These are phyloP conservation scores for Cavia aperea DNA, from an alignment of 2,113 vertebrate genomes.

Conservation along the genomic window DNA sequence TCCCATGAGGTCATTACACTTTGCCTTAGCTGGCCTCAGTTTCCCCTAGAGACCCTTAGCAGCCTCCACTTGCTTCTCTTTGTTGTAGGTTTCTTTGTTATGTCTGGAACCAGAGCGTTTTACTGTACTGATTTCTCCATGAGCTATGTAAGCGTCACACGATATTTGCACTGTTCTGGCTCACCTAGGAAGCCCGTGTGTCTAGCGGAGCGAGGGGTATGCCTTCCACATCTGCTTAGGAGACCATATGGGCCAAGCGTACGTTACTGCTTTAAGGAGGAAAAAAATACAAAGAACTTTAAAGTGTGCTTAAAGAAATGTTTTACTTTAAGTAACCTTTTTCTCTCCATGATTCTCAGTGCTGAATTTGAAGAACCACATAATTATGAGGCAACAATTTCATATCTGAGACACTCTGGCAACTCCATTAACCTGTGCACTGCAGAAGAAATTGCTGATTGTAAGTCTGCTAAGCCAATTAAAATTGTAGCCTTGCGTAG, in stretches of 20 bases:
- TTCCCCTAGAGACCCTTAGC: background rate
- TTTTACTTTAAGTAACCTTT: constrained; percentile 27
- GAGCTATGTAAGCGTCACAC: background rate
- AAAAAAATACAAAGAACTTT: constrained; percentile 12
- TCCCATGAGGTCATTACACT: background rate
- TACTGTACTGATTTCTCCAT: background rate
- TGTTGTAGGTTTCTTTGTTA: background rate
- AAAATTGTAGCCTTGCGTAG: background rate
- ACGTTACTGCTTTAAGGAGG: background rate
- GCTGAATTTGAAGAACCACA: constrained; percentile 69
- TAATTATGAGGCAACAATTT: constrained; percentile 69
- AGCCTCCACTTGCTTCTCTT: background rate
- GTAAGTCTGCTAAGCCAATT: constrained; percentile 61
- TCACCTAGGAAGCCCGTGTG: background rate
- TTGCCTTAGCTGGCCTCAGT: background rate
- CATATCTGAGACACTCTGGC: constrained; percentile 68
- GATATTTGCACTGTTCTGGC: background rate
- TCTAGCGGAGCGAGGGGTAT: background rate
- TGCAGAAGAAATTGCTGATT: constrained; percentile 64
- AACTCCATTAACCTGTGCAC: constrained; percentile 63
- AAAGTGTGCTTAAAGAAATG: constrained; percentile 43
- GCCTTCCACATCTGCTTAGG: background rate
- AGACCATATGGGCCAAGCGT: background rate
- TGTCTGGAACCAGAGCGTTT: background rate
- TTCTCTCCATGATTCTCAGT: constrained; percentile 65